These are phyloP conservation scores for Homarus gammarus DNA, from an alignment of 2,888 invertebrate genomes.

Conservation along the genomic window DNA sequence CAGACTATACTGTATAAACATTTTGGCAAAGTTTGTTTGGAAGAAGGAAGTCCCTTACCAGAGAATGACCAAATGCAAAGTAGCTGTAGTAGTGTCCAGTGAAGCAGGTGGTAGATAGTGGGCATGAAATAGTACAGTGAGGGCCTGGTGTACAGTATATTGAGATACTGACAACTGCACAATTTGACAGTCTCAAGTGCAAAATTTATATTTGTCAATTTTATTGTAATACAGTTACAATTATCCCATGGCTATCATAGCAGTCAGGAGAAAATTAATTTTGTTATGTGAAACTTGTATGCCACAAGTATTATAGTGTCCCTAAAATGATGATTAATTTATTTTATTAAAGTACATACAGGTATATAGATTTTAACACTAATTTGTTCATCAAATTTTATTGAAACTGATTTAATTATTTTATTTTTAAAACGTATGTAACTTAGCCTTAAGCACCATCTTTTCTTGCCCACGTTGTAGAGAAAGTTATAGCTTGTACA, in stretches of 20 bases:
- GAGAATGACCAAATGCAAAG: neutral
- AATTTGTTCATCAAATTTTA: neutral
- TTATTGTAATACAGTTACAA: neutral
- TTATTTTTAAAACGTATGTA: neutral
- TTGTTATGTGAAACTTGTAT: no score
- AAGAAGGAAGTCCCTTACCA: neutral
- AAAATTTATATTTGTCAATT: neutral
- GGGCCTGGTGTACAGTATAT: no score
- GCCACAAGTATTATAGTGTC: no score
- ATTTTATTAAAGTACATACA: neutral
- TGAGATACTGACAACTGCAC: neutral
- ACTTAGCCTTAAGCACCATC: neutral
- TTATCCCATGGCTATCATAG: no score
- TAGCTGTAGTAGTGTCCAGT: neutral
- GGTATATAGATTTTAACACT: neutral
- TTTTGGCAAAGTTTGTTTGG: no score
- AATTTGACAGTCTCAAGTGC: neutral
- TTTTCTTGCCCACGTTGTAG: neutral
- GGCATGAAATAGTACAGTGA: neutral
- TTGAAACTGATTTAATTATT: neutral
- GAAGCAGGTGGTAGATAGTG: neutral
- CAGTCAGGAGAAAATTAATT: no score
- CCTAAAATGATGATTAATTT: no score
- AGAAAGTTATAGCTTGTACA: neutral
- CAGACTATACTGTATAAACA: no score